phyloP scores from a whole-genome alignment of 1,140 invertebrate genomes.

The Drosophila ambigua region DNA sequence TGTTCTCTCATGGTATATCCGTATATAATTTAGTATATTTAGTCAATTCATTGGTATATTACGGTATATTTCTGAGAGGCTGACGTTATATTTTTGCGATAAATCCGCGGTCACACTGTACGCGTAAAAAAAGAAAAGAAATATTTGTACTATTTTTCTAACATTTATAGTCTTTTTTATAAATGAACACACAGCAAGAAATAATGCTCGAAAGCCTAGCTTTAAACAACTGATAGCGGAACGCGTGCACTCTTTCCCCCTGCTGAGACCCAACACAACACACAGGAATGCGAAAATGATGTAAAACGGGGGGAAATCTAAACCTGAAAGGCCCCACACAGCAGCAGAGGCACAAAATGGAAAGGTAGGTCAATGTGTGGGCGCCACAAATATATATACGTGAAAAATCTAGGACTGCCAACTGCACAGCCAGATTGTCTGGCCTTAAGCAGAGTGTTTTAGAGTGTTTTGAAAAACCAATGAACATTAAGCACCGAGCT shows the following conservation, averaged over 20 bases:
- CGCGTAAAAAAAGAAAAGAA: conserved; percentile 70
- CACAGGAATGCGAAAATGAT: conserved; percentile 60
- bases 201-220: conserved; percentile 66
- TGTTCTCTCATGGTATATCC: too few species aligned
- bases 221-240: conserved; percentile 36
- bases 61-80: conserved; percentile 45
- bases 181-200: conserved; percentile 66
- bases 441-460: conserved; percentile 3
- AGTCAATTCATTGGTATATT: not conserved
- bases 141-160: conserved; percentile 78
- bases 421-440: not conserved
- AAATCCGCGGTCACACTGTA: conserved; percentile 27
- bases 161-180: conserved; percentile 64
- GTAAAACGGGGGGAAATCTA: conserved; percentile 62
- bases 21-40: too few species aligned
- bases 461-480: conserved; percentile 53
- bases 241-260: conserved; percentile 21
- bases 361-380: conserved; percentile 81
- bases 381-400: conserved; percentile 47
- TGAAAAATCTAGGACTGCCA: conserved; percentile 22
- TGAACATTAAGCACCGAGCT: conserved; percentile 55
- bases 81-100: not conserved
- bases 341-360: conserved; percentile 71
- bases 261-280: conserved; percentile 44
- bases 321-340: conserved; percentile 65